These are phyloP conservation scores for Ivindomyrus marchei DNA, from an alignment of 2,113 vertebrate genomes.

Conservation along the genomic window DNA sequence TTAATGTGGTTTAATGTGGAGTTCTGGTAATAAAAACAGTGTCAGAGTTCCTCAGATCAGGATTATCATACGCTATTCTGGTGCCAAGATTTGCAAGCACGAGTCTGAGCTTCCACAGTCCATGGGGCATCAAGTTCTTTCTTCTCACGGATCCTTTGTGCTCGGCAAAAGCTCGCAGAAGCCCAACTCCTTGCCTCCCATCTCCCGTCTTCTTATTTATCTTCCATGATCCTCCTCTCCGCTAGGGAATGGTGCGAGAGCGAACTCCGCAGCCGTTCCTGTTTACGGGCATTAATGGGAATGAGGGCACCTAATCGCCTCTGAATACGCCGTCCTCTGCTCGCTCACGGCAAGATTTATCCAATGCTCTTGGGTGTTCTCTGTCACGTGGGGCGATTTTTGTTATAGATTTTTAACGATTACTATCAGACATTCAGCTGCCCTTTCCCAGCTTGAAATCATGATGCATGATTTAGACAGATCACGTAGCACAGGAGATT, in stretches of 20 bases:
- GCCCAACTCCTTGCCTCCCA: background rate
- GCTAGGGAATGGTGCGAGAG: background rate
- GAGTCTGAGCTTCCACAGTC: background rate
- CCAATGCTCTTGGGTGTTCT: background rate
- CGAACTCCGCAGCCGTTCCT: background rate
- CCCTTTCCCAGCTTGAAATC: background rate
- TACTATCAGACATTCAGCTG: background rate
- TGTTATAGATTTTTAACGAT: background rate
- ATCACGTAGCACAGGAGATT: background rate
- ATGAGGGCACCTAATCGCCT: background rate
- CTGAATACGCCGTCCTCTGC: background rate
- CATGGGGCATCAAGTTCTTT: background rate
- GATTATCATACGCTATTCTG: background rate
- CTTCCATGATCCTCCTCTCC: background rate
- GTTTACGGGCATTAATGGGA: constrained; percentile 16
- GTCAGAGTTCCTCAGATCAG: background rate
- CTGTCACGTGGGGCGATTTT: background rate
- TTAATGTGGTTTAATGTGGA: constrained; percentile 4
- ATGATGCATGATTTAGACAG: background rate
- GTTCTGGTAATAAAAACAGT: background rate
- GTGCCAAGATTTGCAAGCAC: background rate
- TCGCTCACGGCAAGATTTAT: background rate
- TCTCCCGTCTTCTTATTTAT: background rate
- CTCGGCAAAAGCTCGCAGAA: background rate
- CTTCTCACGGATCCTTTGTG: background rate